Base-by-base conservation (phyloP, 2,888 invertebrate genomes). In the Chloromyia formosa region DNA sequence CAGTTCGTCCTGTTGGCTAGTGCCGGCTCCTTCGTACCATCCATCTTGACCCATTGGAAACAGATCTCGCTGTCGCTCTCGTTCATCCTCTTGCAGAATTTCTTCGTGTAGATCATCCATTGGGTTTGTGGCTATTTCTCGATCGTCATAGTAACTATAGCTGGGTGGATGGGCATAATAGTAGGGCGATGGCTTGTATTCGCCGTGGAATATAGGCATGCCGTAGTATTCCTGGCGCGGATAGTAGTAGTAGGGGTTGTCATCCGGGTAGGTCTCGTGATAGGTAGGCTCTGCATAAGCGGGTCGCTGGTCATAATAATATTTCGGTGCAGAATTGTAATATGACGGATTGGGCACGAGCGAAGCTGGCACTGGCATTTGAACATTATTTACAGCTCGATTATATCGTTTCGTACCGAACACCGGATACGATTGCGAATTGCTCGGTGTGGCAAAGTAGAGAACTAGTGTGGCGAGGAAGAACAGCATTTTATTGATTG, bases 51-150 rank as follows among this genome's bases (percentile, higher is more conserved):
- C 90, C 1, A 66, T 16, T 0, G 77, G 76, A 23, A 66, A 49
- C 14, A 78, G 9, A 27, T 79, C 79, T 5, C 77, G 74, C 62
- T 80, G 78, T 9, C 86, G 83, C 80, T 90, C 87, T 69, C 89
- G 85, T 80, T 90, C 89, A 77, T 89, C 89, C 80, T 90, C 90
- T 73, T 88, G 87, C 53, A 89, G 84, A 49, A 90, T 87, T 77
- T 88, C 89, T 77, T 90, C 90, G 78, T 90, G 88, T 12, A 88
- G 83, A 78, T 88, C 88, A 75, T 88, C 87, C 7, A 87, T 85
- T 9, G 84, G 84, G 80, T 88, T 88, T 0, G 86, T 83, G 45
- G 79, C 75, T 58, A 86, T 84, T 45, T 83, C 84, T 5, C 75
- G 61, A 56, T 79, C 80, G 77, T 86, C 85, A 78, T 86, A 86